Evolutionary conservation across 1,140 invertebrate species (phyloP).

Genomic region (Drosophila saltans): DNA sequence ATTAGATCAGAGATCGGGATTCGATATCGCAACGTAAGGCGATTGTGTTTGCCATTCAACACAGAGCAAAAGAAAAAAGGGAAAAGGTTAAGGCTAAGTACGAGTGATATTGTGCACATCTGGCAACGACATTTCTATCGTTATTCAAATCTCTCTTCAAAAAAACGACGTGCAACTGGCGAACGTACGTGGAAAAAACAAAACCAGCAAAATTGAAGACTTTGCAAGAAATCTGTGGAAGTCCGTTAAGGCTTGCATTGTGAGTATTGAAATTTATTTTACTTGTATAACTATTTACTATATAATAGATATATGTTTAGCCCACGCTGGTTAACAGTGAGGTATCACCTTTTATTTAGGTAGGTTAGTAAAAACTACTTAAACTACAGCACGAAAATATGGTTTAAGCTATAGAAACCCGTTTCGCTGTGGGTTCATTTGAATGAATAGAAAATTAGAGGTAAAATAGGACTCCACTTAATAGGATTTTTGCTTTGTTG

Average conservation of each 20-base stretch:
- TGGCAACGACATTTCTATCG: conserved; percentile 1
- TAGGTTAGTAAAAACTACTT: no score
- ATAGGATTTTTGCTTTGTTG: no score
- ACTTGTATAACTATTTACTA: no score
- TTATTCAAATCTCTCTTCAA: conserved; percentile 2
- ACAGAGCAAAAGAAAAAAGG: background rate
- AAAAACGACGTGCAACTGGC: conserved; percentile 70
- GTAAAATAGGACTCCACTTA: no score
- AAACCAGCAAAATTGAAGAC: conserved; percentile 83
- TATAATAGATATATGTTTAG: no score
- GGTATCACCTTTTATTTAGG: no score
- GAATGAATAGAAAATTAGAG: background rate
- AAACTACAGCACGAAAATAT: no score
- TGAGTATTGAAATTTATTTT: conserved; percentile 57
- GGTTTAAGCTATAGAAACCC: no score
- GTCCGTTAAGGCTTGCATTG: conserved; percentile 83
- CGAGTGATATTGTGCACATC: conserved; percentile 17
- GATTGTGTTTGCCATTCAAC: conserved; percentile 26
- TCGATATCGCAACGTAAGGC: conserved; percentile 9
- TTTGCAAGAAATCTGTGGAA: conserved; percentile 83
- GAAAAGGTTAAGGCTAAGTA: conserved; percentile 5
- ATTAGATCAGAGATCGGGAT: conserved; percentile 15
- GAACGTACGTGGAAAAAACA: conserved; percentile 80
- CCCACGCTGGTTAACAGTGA: no score
- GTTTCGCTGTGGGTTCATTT: background rate